Evolutionary conservation across 2,888 invertebrate genomes (phyloP), one percentile per base, ranked within the genome.

Genomic region (Oxystoma pomonae): DNA sequence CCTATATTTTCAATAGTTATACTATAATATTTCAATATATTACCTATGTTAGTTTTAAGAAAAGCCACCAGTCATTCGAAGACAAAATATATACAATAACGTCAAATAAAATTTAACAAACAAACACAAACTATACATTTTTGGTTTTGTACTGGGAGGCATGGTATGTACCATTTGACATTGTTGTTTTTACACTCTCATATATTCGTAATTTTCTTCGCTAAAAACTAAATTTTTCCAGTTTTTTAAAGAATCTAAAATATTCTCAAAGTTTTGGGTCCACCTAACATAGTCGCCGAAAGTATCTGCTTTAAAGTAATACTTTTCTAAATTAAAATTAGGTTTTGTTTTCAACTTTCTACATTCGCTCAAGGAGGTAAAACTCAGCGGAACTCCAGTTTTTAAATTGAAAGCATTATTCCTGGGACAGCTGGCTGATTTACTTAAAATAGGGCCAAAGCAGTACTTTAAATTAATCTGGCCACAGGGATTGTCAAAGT

Each of bases 221-320:
- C 56, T 65, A 59, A 69, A 70, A 20, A 68, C 63, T 2, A 72
- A 56, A 50, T 60, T 61, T 17, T 67, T 60, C 65, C 69, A 72
- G 55, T 68, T 65, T 56, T 60, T 67, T 51, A 71, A 62, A 49
- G 69, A 66, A n/a, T 69, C 51, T 18, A 74, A 60, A 51, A 67
- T 62, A 7, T 61, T 61, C 22, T 68, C 65, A 5, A 74, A 21
- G 19, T 70, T 65, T 1, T 56, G 52, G 0, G 70, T 68, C 85
- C 85, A 85, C 56, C 74, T 74, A 17, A 74, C 68, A 16, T 83
- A 75, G 61, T 84, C 83, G 1, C 72, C 65, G 58, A 77, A 78
- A n/a, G 76, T 81, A 61, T 84, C 84, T 17, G 81, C 80, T 0
- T 81, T 78, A 68, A 85, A 78, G 62, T 80, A 80, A 68, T 75